Conservation (phyloP, 2,113 vertebrate genomes). For the Poeciliopsis prolifica region DNA sequence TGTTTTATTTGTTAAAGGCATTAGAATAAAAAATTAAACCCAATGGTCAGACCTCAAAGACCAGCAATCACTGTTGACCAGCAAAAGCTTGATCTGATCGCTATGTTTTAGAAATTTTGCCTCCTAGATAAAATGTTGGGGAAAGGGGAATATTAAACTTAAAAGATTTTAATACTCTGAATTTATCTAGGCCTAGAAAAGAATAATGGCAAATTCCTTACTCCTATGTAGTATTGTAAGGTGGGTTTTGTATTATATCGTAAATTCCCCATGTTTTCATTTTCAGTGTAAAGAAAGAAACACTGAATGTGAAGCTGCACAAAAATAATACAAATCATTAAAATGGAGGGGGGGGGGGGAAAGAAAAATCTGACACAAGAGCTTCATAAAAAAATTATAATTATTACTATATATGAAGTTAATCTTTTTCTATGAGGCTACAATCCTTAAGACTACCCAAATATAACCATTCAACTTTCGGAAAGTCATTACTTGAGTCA, state of each 20-base stretch:
- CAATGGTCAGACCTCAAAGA: not conserved
- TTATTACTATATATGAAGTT: constrained; percentile 36
- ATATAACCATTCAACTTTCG: constrained; percentile 68
- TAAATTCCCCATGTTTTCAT: constrained; percentile 24
- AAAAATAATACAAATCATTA: constrained; percentile 41
- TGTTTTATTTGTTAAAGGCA: not conserved
- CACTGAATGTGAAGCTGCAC: constrained; percentile 18
- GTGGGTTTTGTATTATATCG: constrained; percentile 5
- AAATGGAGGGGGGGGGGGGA: constrained; percentile 22
- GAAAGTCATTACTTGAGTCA: constrained; percentile 56
- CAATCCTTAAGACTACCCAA: constrained; percentile 34
- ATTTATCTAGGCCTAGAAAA: not conserved
- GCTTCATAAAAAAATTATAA: constrained; percentile 23
- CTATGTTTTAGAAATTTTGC: not conserved
- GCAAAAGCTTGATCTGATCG: not conserved
- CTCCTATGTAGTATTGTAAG: not conserved
- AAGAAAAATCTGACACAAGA: constrained; percentile 34
- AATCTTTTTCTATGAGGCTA: constrained; percentile 49
- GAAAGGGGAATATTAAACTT: not conserved
- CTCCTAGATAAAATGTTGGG: not conserved
- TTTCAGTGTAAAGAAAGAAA: constrained; percentile 7
- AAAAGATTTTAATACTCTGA: not conserved
- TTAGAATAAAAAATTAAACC: not conserved
- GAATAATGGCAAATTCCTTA: not conserved
- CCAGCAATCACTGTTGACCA: not conserved